Evolutionary conservation across 1,140 invertebrate genomes (phyloP).

Genomic region (Brachystomella parvula): DNA sequence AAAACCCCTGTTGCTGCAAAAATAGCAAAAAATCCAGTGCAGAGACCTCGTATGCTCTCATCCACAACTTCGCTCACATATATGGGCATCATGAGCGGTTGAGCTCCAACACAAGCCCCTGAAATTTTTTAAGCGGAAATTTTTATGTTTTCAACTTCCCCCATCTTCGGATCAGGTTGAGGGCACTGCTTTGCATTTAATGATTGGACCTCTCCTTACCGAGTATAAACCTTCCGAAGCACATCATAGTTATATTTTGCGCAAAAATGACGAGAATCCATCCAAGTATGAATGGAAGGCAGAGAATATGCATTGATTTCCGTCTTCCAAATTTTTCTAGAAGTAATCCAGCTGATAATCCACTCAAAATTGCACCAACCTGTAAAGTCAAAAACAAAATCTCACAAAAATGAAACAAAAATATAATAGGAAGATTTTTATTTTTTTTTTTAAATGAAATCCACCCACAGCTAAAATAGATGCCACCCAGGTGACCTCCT

Average conservation of each 20-base stretch:
- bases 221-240: not conserved
- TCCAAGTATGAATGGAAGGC: not conserved
- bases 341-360: not conserved
- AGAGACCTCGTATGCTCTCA: conserved; percentile 49
- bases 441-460: no score
- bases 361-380: not conserved
- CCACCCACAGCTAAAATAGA: no score
- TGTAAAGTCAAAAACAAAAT: not conserved
- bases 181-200: no score
- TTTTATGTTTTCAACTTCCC: not conserved
- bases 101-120: conserved; percentile 40
- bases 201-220: no score
- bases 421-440: no score
- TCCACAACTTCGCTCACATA: conserved; percentile 56
- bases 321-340: conserved; percentile 4
- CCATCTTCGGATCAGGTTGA: not conserved
- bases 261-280: not conserved
- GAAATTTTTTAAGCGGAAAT: not conserved
- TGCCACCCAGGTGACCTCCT: no score
- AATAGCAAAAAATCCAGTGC: conserved; percentile 42
- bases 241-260: not conserved
- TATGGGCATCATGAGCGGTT: conserved; percentile 46
- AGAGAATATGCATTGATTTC: not conserved
- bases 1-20: conserved; percentile 46
- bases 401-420: no score